phyloP scores from a whole-genome alignment of 2,113 vertebrate genomes.

The Halichoeres trimaculatus region DNA sequence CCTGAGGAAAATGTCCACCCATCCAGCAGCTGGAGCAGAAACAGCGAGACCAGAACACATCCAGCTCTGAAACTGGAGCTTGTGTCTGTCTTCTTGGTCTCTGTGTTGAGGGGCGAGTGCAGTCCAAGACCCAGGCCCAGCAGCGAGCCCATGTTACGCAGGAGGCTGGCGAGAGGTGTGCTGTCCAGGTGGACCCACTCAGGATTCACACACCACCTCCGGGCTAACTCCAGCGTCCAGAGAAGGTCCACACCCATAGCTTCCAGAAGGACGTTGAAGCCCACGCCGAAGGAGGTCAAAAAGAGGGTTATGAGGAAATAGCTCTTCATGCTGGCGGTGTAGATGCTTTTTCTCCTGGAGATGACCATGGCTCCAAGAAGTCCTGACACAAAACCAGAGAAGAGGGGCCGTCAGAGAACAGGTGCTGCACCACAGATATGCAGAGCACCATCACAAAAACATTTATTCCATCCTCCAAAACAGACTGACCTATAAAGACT shows the following conservation, averaged over 20 bases:
- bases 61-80: slow-evolving; percentile 76
- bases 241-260: slow-evolving; percentile 91
- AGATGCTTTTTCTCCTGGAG: slow-evolving; percentile 85
- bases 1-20: slow-evolving; percentile 86
- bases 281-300: slow-evolving; percentile 90
- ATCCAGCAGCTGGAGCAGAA: slow-evolving; percentile 88
- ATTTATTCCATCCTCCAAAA: neutral
- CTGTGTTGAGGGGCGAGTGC: slow-evolving; percentile 87
- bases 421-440: neutral
- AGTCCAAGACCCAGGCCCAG: slow-evolving; percentile 94
- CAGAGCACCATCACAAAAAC: no score
- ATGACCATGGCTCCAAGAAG: slow-evolving; percentile 89
- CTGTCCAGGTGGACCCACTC: slow-evolving; percentile 95
- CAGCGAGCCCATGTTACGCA: slow-evolving; percentile 94
- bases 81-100: slow-evolving; percentile 82
- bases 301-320: slow-evolving; percentile 88
- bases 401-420: neutral
- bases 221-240: slow-evolving; percentile 94
- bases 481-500: slow-evolving; percentile 88
- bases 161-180: slow-evolving; percentile 94
- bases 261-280: slow-evolving; percentile 91
- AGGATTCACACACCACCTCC: slow-evolving; percentile 86
- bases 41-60: slow-evolving; percentile 81
- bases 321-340: slow-evolving; percentile 85
- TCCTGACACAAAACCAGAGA: slow-evolving; percentile 78